A percentile compares a stretch with the other conserved stretches of the same genome.
phyloP scores from a whole-genome alignment of 2,113 vertebrate species.

The Cavia porcellus region DNA sequence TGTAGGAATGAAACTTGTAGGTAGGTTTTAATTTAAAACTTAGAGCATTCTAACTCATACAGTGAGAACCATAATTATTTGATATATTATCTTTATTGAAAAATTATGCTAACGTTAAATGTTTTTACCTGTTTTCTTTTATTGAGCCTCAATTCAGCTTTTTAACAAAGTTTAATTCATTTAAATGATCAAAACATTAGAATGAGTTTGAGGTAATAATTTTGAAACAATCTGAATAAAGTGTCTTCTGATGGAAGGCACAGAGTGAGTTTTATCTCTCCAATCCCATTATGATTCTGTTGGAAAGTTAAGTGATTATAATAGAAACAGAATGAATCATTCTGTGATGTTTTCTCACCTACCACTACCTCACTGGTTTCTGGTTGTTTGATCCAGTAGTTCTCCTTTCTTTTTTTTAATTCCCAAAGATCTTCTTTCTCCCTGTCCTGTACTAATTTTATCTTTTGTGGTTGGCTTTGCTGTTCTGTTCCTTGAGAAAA shows the following conservation, averaged over 20 bases:
- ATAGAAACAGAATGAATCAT: conserved; percentile 59
- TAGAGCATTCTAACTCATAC: conserved; percentile 60
- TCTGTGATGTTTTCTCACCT: not conserved
- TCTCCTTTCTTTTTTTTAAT: not conserved
- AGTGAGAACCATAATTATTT: conserved; percentile 65
- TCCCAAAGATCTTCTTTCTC: not conserved
- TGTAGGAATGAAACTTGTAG: conserved; percentile 47
- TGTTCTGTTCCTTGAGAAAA: not conserved
- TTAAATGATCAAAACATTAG: conserved; percentile 78
- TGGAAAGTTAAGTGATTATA: conserved; percentile 55
- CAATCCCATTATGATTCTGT: not conserved
- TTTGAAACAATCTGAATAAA: conserved; percentile 72
- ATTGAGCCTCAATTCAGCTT: conserved; percentile 52
- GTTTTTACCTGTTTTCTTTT: conserved; percentile 15
- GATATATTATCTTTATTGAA: conserved; percentile 68
- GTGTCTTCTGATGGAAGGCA: not conserved
- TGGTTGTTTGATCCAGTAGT: not conserved
- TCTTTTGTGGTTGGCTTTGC: not conserved
- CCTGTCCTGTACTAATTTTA: not conserved
- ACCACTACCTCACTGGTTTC: not conserved
- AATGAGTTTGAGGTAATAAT: conserved; percentile 64
- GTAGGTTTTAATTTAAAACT: conserved; percentile 68
- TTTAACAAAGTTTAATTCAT: conserved; percentile 64
- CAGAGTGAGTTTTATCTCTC: conserved; percentile 26
- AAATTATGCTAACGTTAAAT: conserved; percentile 73